phyloP scores from a whole-genome alignment of 2,113 vertebrate species.

The Lampris incognitus region DNA sequence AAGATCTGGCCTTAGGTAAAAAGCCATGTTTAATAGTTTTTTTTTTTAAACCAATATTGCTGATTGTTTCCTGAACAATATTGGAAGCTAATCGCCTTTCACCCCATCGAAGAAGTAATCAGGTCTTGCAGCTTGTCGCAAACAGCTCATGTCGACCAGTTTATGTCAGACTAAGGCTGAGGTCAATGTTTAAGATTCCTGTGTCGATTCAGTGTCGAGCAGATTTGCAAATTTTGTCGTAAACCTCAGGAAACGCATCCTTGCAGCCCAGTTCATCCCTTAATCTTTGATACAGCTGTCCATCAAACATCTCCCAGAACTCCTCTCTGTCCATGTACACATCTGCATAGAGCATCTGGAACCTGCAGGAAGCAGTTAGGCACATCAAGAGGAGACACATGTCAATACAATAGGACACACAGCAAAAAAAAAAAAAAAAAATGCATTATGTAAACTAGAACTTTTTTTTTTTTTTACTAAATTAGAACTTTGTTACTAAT shows the following conservation, averaged over 20 bases:
- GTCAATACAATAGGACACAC: background rate
- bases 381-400: background rate
- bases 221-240: slow-evolving; percentile 97
- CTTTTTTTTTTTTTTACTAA: too few species aligned
- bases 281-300: slow-evolving; percentile 90
- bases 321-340: slow-evolving; percentile 96
- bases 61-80: too few species aligned
- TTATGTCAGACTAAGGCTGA: background rate
- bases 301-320: slow-evolving; percentile 99
- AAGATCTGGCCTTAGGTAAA: background rate
- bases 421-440: background rate
- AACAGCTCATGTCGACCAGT: fast-evolving
- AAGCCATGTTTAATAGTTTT: background rate
- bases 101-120: too few species aligned
- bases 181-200: background rate
- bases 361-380: slow-evolving; percentile 75
- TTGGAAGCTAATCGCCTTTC: too few species aligned
- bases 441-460: background rate
- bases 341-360: slow-evolving; percentile 99
- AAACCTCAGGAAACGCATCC: slow-evolving; percentile 96
- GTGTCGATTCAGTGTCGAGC: slow-evolving; percentile 88
- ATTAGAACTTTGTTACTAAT: too few species aligned
- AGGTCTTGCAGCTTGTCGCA: too few species aligned
- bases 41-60: too few species aligned
- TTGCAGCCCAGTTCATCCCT: slow-evolving; percentile 90